Base-by-base conservation (phyloP, 2,888 invertebrate species). In the Nezara viridula region DNA sequence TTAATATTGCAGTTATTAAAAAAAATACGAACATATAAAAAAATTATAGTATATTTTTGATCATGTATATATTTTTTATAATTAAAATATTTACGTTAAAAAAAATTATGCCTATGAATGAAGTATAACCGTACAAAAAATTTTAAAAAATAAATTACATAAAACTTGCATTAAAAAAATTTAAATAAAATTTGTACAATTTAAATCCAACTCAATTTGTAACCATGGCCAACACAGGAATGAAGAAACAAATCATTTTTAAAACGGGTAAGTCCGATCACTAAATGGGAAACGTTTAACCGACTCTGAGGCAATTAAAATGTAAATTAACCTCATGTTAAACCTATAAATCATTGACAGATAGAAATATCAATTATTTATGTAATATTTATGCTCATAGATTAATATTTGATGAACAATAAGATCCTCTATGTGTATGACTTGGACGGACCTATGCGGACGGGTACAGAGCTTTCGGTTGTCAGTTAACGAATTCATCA, bases 241-340 rank as follows among this genome's bases (percentile, higher is more conserved):
- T 60, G 27, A 73, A 37, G 37, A 73, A 37, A 73, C 66, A 37
- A 73, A 73, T 73, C 66, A 73, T 73, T 73, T 60, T 37, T 44
- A 81, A 81, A 81, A 81, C n/a, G n/a, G 24, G 40, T 44, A 24
- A 40, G 37, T 40, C 55, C 10, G n/a, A 86, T 86, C 86, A 86
- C 60, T 86, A 32, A 86, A 86, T 40, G n/a, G 66, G 60, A 44
- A 81, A n/a, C 52, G 66, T 88, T 88, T 88, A 73, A 73, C 88
- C 27, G 88, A 21, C 88, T 88, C 88, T n/a, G 32, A 73, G 27
- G 88, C 88, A 88, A 88, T 88, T 73, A 88, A 88, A 88, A 88
- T 88, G 88, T 12, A 88, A 88, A 88, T 73, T 32, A 73, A 27
- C n/a, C 88, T 88, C 88, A 66, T 88, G 88, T 73, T 49, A 60